phyloP scores from a whole-genome alignment of 1,140 invertebrate species.

The Drosophila tropicalis region DNA sequence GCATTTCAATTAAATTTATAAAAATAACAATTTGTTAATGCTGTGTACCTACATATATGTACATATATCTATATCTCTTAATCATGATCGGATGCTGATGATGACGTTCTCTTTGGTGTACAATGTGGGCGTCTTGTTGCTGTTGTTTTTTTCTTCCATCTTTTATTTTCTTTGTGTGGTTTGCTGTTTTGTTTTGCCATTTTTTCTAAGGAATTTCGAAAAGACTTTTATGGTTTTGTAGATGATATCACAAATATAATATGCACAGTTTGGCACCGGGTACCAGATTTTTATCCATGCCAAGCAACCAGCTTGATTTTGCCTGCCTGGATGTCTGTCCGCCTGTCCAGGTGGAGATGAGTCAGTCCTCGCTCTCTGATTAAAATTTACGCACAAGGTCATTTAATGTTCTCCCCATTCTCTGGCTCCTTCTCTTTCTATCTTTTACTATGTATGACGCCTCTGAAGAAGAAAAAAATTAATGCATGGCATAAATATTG shows the following conservation, averaged over 20 bases:
- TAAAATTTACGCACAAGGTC: constrained; percentile 78
- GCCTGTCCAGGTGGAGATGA: constrained; percentile 7
- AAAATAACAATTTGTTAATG: constrained; percentile 77
- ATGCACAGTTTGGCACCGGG: constrained; percentile 19
- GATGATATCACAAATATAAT: constrained; percentile 17
- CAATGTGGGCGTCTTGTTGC: constrained; percentile 36
- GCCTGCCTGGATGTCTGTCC: constrained; percentile 20
- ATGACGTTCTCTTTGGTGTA: constrained; percentile 27
- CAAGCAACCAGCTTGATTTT: background rate
- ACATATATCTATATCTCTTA: constrained; percentile 23
- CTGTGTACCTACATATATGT: constrained; percentile 24
- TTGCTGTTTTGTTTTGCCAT: background rate
- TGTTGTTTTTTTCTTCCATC: constrained; percentile 8
- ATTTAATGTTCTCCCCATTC: constrained; percentile 47
- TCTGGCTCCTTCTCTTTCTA: constrained; percentile 1
- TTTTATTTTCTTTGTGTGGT: constrained; percentile 7
- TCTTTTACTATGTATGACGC: background rate
- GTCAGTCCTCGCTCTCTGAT: constrained; percentile 52
- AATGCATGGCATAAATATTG: constrained; percentile 77
- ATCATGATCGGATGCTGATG: constrained; percentile 41
- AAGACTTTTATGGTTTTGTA: constrained; percentile 13
- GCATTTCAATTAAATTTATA: constrained; percentile 74
- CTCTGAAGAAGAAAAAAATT: constrained; percentile 51
- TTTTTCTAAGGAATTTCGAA: constrained; percentile 14
- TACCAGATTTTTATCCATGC: constrained; percentile 16